Base-by-base conservation (phyloP, 1,140 invertebrate genomes). In the Scylla paramamosain region DNA sequence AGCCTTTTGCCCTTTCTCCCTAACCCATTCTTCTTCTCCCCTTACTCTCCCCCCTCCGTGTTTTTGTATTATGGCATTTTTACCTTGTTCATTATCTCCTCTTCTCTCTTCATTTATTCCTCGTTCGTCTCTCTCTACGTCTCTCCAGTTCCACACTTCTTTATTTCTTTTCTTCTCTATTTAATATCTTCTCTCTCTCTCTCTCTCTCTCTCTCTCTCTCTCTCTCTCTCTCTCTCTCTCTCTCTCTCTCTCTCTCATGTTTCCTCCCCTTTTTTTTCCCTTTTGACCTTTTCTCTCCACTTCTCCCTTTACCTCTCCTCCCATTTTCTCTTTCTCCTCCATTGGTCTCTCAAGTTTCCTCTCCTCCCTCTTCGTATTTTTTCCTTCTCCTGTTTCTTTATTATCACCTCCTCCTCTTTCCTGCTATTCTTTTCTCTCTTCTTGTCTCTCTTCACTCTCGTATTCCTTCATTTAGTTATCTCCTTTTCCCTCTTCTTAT, bases 191-290 rank as follows among this genome's bases (percentile, higher is more conserved):
- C 67, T 77, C 25, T 2, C 8, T 25, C 20, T n/a, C n/a, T n/a
- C 67, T 77, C 67, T 77, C 67, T 77, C 67, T 77, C 67, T 77
- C 67, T 77, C 67, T 77, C 67, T 77, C 67, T 77, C 67, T 77
- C 67, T 77, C 67, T 77, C 67, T n/a, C n/a, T n/a, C 67, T 77
- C 67, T n/a, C 67, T 25, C 20, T n/a, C n/a, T n/a, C 67, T 77
- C 67, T 77, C 67, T 77, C 67, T 77, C 67, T 77, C 67, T 77
- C 67, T 59, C 20, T 77, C 20, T 77, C 67, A 77, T n/a, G 6
- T 20, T n/a, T 25, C 67, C 67, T 77, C 52, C 10, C 52, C 52
- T 12, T 59, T 12, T n/a, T n/a, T 77, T 20, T 77, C 67, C 67
- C 25, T 77, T 77, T n/a, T n/a, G 20, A 77, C 67, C 67, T 77